Conservation (phyloP, 2,888 invertebrate species). For the Chrysomela aeneicollis region DNA sequence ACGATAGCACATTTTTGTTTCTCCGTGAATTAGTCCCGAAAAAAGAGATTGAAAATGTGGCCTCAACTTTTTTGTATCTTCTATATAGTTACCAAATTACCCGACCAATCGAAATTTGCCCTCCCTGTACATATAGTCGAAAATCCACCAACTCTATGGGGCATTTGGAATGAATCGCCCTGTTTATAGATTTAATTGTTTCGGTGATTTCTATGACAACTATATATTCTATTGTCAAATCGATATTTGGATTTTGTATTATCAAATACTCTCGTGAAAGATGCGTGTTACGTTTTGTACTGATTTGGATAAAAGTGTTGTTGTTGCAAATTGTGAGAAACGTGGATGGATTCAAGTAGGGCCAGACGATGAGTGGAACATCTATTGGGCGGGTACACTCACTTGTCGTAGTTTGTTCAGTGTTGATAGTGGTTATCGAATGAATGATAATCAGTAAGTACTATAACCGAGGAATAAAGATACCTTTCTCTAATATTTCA, state of each 20-base stretch:
- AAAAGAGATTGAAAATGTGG: no score
- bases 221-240: conserved; percentile 26
- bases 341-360: conserved; percentile 89
- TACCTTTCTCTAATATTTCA: no score
- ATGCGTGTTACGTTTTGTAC: conserved; percentile 75
- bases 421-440: conserved; percentile 89
- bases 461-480: no score
- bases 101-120: no score
- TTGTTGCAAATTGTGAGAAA: conserved; percentile 90
- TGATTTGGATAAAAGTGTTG: conserved; percentile 93
- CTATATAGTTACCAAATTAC: no score
- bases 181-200: neutral
- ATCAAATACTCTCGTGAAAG: conserved; percentile 34
- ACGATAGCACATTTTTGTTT: no score
- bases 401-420: conserved; percentile 92
- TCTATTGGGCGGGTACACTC: conserved; percentile 93
- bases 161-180: no score
- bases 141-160: no score
- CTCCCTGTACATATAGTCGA: no score
- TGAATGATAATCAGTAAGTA: conserved; percentile 88
- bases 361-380: conserved; percentile 94
- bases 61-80: no score
- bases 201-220: conserved; percentile 26
- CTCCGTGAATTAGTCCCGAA: no score
- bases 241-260: conserved; percentile 24